Evolutionary conservation across 2,888 invertebrate genomes (phyloP).

Genomic region (Geophilus truncorum): DNA sequence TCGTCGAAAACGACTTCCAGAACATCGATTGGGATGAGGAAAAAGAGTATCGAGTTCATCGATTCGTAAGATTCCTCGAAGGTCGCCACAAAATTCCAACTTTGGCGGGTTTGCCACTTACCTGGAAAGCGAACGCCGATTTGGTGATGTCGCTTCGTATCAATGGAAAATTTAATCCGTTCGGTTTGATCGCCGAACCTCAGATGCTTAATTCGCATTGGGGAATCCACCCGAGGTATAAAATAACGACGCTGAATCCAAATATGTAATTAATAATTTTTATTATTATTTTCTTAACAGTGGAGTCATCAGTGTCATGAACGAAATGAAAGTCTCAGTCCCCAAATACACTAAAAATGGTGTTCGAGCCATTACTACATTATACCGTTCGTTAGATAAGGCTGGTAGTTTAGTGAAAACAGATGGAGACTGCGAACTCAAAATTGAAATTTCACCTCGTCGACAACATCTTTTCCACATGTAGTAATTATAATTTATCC

Average conservation of each 20-base stretch:
- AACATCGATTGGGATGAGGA: neutral
- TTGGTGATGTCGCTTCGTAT: constrained; percentile 16
- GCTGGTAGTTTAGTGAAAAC: neutral
- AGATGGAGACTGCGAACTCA: neutral
- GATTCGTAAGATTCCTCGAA: constrained; percentile 27
- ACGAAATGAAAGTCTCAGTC: neutral
- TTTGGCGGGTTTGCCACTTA: neutral
- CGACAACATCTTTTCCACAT: neutral
- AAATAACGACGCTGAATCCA: too few relatives aligned
- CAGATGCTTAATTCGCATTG: neutral
- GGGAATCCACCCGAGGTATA: constrained; percentile 16
- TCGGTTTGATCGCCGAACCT: neutral
- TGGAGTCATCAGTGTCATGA: neutral
- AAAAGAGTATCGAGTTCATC: neutral
- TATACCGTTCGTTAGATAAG: neutral
- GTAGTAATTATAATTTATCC: neutral
- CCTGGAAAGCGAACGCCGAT: neutral
- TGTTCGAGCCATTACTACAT: neutral
- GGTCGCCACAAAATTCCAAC: neutral
- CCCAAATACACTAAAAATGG: constrained; percentile 25
- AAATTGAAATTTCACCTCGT: neutral
- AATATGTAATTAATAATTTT: neutral
- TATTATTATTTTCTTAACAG: neutral
- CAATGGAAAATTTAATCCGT: neutral
- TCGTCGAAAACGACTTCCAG: constrained; percentile 27